phyloP scores from a whole-genome alignment of 2,888 invertebrate species.

The Perizoma flavofasciatum region DNA sequence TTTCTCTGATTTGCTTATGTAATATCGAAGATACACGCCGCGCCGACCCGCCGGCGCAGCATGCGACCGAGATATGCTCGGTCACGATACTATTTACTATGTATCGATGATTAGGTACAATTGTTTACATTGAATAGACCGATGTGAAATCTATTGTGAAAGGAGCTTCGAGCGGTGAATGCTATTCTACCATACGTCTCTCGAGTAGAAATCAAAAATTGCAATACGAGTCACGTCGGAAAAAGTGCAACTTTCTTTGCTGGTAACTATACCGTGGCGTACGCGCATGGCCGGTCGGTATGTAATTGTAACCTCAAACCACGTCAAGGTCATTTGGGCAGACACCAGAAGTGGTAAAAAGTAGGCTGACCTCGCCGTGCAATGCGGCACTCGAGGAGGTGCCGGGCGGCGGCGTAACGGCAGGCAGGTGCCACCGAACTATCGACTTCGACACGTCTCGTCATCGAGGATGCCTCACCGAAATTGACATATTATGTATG shows the following conservation, averaged over 20 bases:
- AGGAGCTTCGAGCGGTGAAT: conserved; percentile 40
- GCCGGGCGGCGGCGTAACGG: background rate
- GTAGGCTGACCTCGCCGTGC: conserved; percentile 67
- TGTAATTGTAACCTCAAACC: conserved; percentile 71
- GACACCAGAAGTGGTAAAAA: conserved; percentile 72
- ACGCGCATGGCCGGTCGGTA: conserved; percentile 54
- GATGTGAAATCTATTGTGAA: conserved; percentile 49
- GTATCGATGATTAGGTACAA: conserved; percentile 28
- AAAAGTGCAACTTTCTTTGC: conserved; percentile 74
- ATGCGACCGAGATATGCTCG: conserved; percentile 40
- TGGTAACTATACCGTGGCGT: conserved; percentile 53
- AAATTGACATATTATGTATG: conserved; percentile 16
- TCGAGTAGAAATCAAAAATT: conserved; percentile 54
- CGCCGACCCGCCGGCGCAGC: conserved; percentile 24
- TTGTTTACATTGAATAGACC: conserved; percentile 40
- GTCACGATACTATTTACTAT: conserved; percentile 44
- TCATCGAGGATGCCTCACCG: conserved; percentile 11
- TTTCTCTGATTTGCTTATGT: conserved; percentile 66
- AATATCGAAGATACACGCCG: conserved; percentile 43
- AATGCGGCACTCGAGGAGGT: conserved; percentile 52
- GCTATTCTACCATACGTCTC: conserved; percentile 41
- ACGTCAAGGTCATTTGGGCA: conserved; percentile 68
- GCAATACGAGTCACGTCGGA: conserved; percentile 65
- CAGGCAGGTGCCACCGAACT: background rate
- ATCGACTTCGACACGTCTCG: background rate